A percentile compares a stretch with the other conserved stretches of the same genome.
Evolutionary conservation across 2,888 invertebrate species (phyloP).

Genomic region (Pyralis farinalis): DNA sequence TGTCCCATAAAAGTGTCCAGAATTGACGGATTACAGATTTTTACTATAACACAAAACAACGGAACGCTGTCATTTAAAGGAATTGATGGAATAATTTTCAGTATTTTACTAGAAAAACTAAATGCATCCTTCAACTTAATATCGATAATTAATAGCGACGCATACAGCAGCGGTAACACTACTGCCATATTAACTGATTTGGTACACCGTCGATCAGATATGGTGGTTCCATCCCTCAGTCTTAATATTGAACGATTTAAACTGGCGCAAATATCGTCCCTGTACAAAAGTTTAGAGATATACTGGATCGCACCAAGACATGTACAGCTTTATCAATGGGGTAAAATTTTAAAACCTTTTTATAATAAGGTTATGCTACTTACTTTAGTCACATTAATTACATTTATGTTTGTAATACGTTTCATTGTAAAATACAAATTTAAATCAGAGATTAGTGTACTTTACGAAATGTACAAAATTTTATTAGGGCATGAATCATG

Average conservation of each 20-base stretch:
- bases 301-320: conserved; percentile 1
- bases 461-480: conserved; percentile 4
- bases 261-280: neutral
- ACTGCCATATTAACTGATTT: neutral
- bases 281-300: neutral
- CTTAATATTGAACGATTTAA: neutral
- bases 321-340: neutral
- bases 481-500: conserved; percentile 3
- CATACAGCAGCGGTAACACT: neutral
- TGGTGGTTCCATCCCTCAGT: neutral
- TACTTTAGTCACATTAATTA: conserved; percentile 1
- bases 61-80: neutral
- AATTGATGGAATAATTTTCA: neutral
- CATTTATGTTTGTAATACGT: neutral
- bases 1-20: conserved; percentile 1
- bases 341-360: conserved; percentile 4
- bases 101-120: neutral
- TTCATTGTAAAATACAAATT: neutral
- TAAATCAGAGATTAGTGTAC: neutral
- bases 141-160: neutral
- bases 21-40: neutral
- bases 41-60: neutral
- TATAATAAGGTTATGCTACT: neutral
- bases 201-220: neutral
- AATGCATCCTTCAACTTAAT: conserved; percentile 2